Percentiles rank a stretch among this genome's conserved stretches.
Conservation (phyloP, 2,113 vertebrate species). For the Macquaria ambigua region DNA sequence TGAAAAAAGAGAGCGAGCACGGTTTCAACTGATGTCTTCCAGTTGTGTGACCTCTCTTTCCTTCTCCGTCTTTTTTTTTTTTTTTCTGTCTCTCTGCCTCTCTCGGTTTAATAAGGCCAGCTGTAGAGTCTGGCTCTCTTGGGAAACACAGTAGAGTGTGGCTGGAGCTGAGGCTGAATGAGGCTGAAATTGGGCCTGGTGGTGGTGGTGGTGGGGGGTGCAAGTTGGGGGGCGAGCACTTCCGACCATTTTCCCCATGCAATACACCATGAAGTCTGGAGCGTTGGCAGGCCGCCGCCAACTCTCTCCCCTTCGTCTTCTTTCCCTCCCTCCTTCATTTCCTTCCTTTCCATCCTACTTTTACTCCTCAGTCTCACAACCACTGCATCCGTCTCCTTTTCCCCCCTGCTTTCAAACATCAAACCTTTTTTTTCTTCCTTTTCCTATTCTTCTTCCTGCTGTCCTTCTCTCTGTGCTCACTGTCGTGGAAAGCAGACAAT, state of each 20-base stretch:
- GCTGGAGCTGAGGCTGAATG: slow-evolving; percentile 78
- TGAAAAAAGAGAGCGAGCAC: slow-evolving; percentile 62
- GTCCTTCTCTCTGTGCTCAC: slow-evolving; percentile 31
- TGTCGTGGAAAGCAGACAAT: slow-evolving; percentile 56
- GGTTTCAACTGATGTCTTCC: slow-evolving; percentile 84
- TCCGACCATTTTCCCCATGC: slow-evolving; percentile 78
- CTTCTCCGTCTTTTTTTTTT: slow-evolving; percentile 79
- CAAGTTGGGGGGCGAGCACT: slow-evolving; percentile 73
- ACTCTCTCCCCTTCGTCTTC: slow-evolving; percentile 62
- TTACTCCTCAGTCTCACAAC: slow-evolving; percentile 54
- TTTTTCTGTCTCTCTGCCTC: slow-evolving; percentile 79
- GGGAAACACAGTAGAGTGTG: slow-evolving; percentile 81
- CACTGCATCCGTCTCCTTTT: slow-evolving; percentile 16
- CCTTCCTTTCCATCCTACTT: slow-evolving; percentile 67
- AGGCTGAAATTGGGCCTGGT: slow-evolving; percentile 72
- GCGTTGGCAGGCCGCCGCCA: slow-evolving; percentile 68
- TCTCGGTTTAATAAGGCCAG: slow-evolving; percentile 82
- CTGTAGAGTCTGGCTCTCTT: slow-evolving; percentile 81
- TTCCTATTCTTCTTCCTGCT: slow-evolving; percentile 53
- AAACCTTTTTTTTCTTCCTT: slow-evolving; percentile 42
- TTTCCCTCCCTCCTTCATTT: slow-evolving; percentile 58
- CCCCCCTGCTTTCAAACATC: slow-evolving; percentile 42
- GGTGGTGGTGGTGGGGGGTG: slow-evolving; percentile 67
- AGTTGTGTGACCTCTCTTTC: slow-evolving; percentile 84
- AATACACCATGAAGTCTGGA: slow-evolving; percentile 75